Percentiles rank a stretch among this genome's conserved stretches.
Evolutionary conservation across 2,888 invertebrate species (phyloP).

Genomic region (Temnothorax ravouxi): DNA sequence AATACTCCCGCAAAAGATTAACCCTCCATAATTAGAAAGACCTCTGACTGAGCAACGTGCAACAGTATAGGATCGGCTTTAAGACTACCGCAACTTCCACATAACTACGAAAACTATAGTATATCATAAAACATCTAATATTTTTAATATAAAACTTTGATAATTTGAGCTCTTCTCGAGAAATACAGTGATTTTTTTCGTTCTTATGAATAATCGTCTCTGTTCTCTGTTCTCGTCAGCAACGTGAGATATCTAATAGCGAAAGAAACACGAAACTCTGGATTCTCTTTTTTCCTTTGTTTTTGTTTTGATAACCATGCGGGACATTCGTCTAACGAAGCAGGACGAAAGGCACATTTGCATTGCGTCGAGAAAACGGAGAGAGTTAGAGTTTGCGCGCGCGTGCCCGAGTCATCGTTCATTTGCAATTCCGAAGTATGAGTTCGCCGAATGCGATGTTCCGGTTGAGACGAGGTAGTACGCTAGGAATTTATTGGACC

Average conservation of each 20-base stretch:
- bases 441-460: conserved; percentile 67
- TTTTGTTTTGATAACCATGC: not conserved
- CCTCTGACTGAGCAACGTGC: conserved; percentile 33
- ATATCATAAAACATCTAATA: not conserved
- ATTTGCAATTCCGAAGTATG: conserved; percentile 68
- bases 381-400: not conserved
- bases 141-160: not conserved
- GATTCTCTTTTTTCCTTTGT: not conserved
- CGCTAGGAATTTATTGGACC: conserved; percentile 72
- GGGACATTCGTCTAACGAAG: conserved; percentile 29
- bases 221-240: not conserved
- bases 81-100: conserved; percentile 11
- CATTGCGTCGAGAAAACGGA: conserved; percentile 20
- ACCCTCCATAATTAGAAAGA: conserved; percentile 46
- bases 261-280: not conserved
- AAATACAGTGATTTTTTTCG: too few species aligned
- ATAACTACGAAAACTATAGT: not conserved
- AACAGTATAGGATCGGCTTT: conserved; percentile 13
- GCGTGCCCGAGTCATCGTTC: conserved; percentile 60
- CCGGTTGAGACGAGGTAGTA: conserved; percentile 61
- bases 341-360: conserved; percentile 4
- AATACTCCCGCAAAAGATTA: conserved; percentile 56
- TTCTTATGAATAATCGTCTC: not conserved
- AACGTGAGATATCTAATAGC: not conserved
- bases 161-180: not conserved